A percentile compares a stretch with the other conserved stretches of the same genome.
Conservation (phyloP, 2,888 invertebrate species). For the Colletes collaris region DNA sequence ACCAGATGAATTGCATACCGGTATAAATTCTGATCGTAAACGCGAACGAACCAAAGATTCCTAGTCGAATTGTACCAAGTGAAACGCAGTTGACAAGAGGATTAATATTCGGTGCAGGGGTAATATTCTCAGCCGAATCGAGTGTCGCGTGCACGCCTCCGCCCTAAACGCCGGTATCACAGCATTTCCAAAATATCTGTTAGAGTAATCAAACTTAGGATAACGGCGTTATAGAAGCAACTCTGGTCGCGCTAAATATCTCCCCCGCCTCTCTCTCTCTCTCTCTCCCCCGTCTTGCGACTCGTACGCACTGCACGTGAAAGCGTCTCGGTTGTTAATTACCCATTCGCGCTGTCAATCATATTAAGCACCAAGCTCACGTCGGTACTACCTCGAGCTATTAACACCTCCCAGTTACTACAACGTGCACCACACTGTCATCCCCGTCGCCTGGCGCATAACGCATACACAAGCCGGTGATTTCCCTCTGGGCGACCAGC, state of each 20-base stretch:
- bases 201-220: constrained; percentile 49
- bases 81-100: too few species aligned
- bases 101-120: constrained; percentile 2
- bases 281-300: not conserved
- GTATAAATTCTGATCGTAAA: too few species aligned
- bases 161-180: not conserved
- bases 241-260: constrained; percentile 41
- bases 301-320: constrained; percentile 40
- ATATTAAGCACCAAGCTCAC: constrained; percentile 62
- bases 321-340: constrained; percentile 67
- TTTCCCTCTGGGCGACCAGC: constrained; percentile 75
- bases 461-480: constrained; percentile 65
- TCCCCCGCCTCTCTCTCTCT: not conserved
- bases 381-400: constrained; percentile 56
- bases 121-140: constrained; percentile 6
- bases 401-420: constrained; percentile 61
- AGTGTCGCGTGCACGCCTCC: not conserved
- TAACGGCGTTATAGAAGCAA: constrained; percentile 44
- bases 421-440: constrained; percentile 28
- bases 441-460: constrained; percentile 36
- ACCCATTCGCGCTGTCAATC: constrained; percentile 70
- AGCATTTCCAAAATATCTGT: constrained; percentile 39
- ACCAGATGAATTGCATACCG: too few species aligned
- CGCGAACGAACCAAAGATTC: too few species aligned
- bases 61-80: too few species aligned